Evolutionary conservation across 2,113 vertebrate genomes (phyloP), one percentile per base, ranked within the genome.

Genomic region (Rhea americana): DNA sequence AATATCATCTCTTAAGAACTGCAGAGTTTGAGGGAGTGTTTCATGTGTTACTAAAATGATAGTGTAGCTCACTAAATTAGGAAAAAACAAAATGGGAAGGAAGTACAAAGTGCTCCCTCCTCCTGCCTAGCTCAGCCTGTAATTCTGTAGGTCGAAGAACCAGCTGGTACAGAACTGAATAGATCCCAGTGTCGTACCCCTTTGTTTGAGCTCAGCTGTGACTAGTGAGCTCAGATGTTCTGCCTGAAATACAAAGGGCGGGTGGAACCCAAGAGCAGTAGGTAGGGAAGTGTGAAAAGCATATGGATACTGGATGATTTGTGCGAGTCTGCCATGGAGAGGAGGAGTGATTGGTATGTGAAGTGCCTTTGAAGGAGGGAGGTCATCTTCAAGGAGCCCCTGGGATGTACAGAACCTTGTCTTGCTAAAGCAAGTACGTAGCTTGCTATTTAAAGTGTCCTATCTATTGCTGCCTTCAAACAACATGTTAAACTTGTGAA

Each of bases 381-480:
- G 68, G 77, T 86, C 82, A 84, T 72, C 65, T 83, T 76, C 87
- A 71, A 41, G 85, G 70, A 77, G 65, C 50, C 75, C 35, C 48
- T 45, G 66, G 87, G 88, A 66, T 11, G 85, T 86, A 45, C 50
- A 65, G 22, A 74, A 5, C 67, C 45, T 75, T 28, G 5, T 25
- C 68, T 82, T 13, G 11, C 76, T 59, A 74, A 65, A 70, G 88
- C 71, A 17, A n/a, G 82, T 1, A 1, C 43, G 14, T 67, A 59
- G 79, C 56, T 55, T 86, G 81, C 88, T 86, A 25, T 87, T 95
- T 83, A 41, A 93, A 93, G 82, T 62, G 62, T 58, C 85, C 76
- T 61, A 70, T 66, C 81, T 89, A 12, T 61, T 2, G 1, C 82
- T 91, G 89, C 85, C 89, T 91, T 93, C 89, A 89, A 65, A 82